Percentiles rank a stretch among this genome's conserved stretches.
These are phyloP conservation scores for Rousettus leschenaultii DNA, from an alignment of 2,113 vertebrate genomes.

Conservation along the genomic window DNA sequence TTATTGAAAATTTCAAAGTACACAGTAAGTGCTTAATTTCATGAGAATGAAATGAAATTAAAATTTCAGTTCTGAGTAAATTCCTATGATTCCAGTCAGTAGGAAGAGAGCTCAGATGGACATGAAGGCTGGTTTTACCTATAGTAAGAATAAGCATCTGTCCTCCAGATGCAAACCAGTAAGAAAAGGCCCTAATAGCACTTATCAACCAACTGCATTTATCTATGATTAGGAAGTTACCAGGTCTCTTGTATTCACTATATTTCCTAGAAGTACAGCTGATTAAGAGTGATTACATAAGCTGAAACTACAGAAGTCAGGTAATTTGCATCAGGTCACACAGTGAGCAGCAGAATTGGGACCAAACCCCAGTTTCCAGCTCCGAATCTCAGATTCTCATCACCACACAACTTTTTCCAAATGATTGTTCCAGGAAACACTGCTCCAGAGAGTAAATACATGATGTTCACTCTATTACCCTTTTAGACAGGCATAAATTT, in stretches of 20 bases:
- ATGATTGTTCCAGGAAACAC: neutral
- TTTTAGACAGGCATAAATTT: neutral
- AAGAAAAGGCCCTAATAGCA: neutral
- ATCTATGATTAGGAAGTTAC: neutral
- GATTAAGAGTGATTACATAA: neutral
- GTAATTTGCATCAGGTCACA: neutral
- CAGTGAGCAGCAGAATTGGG: neutral
- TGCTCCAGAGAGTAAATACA: neutral
- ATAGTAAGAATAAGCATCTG: neutral
- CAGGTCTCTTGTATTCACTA: neutral
- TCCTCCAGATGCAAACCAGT: neutral
- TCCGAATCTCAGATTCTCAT: neutral
- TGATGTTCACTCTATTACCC: neutral
- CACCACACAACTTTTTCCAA: neutral
- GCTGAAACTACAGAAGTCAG: neutral
- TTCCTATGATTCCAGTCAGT: neutral
- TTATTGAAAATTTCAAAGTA: neutral
- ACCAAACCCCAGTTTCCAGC: neutral
- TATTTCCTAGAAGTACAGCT: neutral
- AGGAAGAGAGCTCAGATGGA: neutral
- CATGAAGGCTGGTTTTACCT: neutral
- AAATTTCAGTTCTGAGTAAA: neutral
- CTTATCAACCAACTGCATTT: neutral
- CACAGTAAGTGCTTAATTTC: neutral
- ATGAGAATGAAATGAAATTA: neutral